A percentile compares a stretch with the other conserved stretches of the same genome.
phyloP scores from a whole-genome alignment of 2,888 invertebrate genomes.

The Zhuqinia jingwanae region DNA sequence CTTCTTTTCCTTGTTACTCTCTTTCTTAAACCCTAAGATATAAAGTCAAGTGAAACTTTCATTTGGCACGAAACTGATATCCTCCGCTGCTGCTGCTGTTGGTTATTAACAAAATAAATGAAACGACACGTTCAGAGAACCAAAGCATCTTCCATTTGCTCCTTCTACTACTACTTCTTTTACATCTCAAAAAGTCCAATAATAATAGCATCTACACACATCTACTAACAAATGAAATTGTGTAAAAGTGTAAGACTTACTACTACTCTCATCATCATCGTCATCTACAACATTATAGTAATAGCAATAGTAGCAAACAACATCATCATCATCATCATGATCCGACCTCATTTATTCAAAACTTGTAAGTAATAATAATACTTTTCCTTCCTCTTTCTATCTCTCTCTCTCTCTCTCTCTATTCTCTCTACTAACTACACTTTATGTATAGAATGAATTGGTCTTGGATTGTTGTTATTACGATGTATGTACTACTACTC shows the following conservation, averaged over 20 bases:
- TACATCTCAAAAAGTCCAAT: conserved; percentile 55
- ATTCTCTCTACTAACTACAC: too few relatives aligned
- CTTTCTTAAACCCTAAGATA: conserved; percentile 33
- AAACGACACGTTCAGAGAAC: conserved; percentile 77
- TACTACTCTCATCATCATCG: conserved; percentile 33
- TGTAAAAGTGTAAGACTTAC: neutral
- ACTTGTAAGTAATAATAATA: conserved; percentile 56
- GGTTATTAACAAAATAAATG: conserved; percentile 79
- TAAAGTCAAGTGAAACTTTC: conserved; percentile 71
- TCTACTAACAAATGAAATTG: conserved; percentile 36
- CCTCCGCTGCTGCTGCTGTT: too few relatives aligned
- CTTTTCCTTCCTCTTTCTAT: too few relatives aligned
- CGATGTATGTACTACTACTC: too few relatives aligned
- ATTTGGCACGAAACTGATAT: conserved; percentile 77
- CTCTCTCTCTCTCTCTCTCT: too few relatives aligned
- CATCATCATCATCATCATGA: conserved; percentile 51
- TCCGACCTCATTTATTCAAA: conserved; percentile 72
- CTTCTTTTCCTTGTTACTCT: conserved; percentile 17
- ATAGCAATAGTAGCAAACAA: conserved; percentile 30
- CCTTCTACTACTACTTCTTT: conserved; percentile 42
- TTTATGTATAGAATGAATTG: conserved; percentile 50
- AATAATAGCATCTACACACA: conserved; percentile 49
- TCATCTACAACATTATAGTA: neutral
- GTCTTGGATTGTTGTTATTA: conserved; percentile 48
- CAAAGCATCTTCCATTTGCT: conserved; percentile 37